These are phyloP conservation scores for Byasa hedistus DNA, from an alignment of 2,888 invertebrate species.

Conservation along the genomic window DNA sequence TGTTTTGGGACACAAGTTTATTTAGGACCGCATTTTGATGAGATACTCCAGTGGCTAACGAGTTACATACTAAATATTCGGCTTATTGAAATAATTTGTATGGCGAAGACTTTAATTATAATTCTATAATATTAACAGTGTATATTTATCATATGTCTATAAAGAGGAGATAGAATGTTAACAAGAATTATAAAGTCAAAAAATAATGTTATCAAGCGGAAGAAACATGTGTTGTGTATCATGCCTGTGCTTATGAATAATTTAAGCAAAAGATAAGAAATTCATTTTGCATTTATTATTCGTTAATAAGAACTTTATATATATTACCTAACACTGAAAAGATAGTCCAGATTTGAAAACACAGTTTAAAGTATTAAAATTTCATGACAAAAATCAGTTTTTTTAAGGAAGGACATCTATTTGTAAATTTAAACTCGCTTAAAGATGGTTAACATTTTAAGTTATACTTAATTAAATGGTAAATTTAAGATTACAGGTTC, in stretches of 20 bases:
- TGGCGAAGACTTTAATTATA: too few relatives aligned
- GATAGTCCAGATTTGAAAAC: too few relatives aligned
- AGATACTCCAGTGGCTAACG: constrained; percentile 19
- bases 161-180: background rate
- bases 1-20: constrained; percentile 22
- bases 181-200: background rate
- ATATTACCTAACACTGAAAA: too few relatives aligned
- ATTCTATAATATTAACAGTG: too few relatives aligned
- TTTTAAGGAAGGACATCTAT: background rate
- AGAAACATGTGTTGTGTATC: background rate
- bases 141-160: background rate
- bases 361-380: background rate
- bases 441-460: too few relatives aligned
- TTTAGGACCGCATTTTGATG: constrained; percentile 28
- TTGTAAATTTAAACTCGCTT: background rate
- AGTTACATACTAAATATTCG: constrained; percentile 8
- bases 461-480: too few relatives aligned
- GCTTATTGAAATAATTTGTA: constrained; percentile 17
- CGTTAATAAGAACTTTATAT: too few relatives aligned
- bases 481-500: too few relatives aligned
- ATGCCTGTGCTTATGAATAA: background rate
- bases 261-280: background rate
- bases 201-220: background rate
- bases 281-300: background rate
- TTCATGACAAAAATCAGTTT: background rate